Conservation (phyloP, 1,140 invertebrate genomes). For the Bombus picipes region DNA sequence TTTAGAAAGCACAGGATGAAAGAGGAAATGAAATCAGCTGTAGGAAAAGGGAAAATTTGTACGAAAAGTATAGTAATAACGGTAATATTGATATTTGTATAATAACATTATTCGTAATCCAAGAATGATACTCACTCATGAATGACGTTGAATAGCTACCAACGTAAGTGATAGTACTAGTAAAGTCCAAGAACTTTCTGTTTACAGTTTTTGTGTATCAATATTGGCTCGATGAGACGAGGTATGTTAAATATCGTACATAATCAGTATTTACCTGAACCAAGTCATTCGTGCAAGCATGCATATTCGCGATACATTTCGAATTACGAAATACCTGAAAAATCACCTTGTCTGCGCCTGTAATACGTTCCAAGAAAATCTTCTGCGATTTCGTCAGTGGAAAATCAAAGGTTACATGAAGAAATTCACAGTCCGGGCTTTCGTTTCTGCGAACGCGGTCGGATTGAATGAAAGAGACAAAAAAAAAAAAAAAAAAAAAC, state of each 20-base stretch:
- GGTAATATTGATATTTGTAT: not conserved
- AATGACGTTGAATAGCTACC: not conserved
- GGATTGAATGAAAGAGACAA: not conserved
- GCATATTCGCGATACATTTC: not conserved
- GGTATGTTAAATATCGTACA: not conserved
- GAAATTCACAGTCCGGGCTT: not conserved
- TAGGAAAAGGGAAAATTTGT: not conserved
- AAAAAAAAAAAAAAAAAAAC: not conserved
- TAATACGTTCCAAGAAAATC: not conserved
- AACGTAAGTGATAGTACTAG: not conserved
- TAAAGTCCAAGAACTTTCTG: not conserved
- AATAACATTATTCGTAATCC: not conserved
- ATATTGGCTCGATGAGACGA: not conserved
- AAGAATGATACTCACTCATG: not conserved
- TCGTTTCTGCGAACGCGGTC: not conserved
- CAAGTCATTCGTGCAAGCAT: not conserved
- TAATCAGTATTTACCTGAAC: too few species aligned
- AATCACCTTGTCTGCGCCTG: not conserved
- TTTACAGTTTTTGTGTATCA: not conserved
- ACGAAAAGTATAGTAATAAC: not conserved
- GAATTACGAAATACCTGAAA: not conserved
- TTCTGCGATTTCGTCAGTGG: not conserved
- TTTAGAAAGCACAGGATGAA: too few species aligned
- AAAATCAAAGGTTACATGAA: not conserved
- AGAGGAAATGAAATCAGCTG: too few species aligned